Percentiles rank a stretch among this genome's conserved stretches.
These are phyloP conservation scores for Helicoverpa assulta DNA, from an alignment of 2,888 invertebrate genomes.

Conservation along the genomic window DNA sequence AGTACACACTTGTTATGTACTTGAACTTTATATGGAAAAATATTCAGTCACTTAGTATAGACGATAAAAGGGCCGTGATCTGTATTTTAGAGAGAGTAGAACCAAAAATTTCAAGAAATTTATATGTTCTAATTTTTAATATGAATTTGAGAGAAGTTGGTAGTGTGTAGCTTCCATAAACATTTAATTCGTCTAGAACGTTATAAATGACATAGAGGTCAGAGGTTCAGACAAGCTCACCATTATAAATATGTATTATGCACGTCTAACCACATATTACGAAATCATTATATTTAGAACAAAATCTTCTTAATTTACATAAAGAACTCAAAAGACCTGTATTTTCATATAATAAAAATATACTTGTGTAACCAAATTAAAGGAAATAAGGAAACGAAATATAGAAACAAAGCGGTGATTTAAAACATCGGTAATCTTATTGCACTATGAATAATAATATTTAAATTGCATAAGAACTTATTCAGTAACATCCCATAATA, in stretches of 20 bases:
- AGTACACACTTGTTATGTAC: slow-evolving; percentile 32
- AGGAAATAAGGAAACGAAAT: no score
- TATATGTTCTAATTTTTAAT: no score
- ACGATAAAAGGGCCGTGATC: background rate
- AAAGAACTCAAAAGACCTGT: slow-evolving; percentile 17
- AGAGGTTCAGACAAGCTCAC: slow-evolving; percentile 22
- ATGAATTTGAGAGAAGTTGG: no score
- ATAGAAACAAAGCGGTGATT: no score
- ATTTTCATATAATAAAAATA: slow-evolving; percentile 6
- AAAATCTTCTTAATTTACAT: slow-evolving; percentile 43
- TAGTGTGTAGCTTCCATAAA: background rate
- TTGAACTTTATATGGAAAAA: slow-evolving; percentile 55
- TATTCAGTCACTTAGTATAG: slow-evolving; percentile 8
- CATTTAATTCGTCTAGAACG: background rate
- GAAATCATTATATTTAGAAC: slow-evolving; percentile 48
- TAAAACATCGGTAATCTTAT: no score
- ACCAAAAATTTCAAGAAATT: no score
- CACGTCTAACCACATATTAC: slow-evolving; percentile 29
- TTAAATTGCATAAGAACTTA: background rate
- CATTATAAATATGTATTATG: slow-evolving; percentile 30
- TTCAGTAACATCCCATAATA: background rate
- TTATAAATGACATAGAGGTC: slow-evolving; percentile 17
- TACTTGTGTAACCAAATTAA: background rate
- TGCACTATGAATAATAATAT: no score
- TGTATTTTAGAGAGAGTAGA: no score